Evolutionary conservation across 1,140 invertebrate species (phyloP).

Genomic region (Metaphire vulgaris): DNA sequence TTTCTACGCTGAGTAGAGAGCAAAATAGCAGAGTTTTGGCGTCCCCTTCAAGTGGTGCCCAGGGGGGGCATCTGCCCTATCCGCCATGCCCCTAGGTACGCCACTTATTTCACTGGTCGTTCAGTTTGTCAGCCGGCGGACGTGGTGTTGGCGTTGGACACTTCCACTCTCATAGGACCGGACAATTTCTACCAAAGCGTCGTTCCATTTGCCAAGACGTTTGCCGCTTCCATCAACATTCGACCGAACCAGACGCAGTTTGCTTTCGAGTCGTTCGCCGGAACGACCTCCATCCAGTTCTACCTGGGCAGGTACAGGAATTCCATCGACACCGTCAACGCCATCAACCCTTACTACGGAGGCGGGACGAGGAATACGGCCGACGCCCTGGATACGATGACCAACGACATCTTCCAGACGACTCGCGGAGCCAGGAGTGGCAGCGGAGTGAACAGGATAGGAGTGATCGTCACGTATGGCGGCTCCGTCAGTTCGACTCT

Average conservation of each 20-base stretch:
- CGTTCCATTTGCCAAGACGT: not conserved
- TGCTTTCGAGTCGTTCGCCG: not conserved
- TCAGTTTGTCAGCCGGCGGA: not conserved
- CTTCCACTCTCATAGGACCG: not conserved
- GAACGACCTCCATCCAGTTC: not conserved
- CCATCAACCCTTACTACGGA: not conserved
- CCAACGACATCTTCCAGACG: not conserved
- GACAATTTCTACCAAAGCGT: not conserved
- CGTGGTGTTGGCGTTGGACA: not conserved
- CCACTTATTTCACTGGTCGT: too few relatives aligned
- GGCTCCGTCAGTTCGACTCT: not conserved
- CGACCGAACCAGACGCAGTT: not conserved
- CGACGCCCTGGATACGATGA: not conserved
- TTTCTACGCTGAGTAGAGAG: too few relatives aligned
- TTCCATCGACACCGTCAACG: not conserved
- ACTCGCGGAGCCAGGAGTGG: not conserved
- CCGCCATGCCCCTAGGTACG: too few relatives aligned
- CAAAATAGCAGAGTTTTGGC: too few relatives aligned
- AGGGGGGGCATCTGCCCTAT: too few relatives aligned
- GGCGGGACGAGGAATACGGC: not conserved
- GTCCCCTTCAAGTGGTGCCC: too few relatives aligned
- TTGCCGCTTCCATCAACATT: not conserved
- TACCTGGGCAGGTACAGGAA: not conserved
- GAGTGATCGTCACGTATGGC: not conserved
- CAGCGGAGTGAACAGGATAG: not conserved